These are phyloP conservation scores for Ariolimax columbianus DNA, from an alignment of 2,888 invertebrate species.

Conservation along the genomic window DNA sequence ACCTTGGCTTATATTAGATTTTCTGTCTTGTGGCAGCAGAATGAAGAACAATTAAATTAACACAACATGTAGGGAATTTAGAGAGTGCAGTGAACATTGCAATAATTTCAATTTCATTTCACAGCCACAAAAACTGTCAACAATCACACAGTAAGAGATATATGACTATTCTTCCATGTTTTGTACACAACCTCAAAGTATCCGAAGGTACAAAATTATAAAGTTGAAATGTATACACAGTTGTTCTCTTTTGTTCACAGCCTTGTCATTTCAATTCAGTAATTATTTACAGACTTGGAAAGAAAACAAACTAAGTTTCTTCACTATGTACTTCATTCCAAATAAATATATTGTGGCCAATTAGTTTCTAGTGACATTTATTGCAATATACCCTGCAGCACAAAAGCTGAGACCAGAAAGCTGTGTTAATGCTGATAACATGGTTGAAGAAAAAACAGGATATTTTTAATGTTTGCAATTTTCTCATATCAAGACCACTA, in stretches of 20 bases:
- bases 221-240: not conserved
- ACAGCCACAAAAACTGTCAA: too few relatives aligned
- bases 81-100: not conserved
- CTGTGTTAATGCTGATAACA: not conserved
- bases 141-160: not conserved
- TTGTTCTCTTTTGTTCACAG: not conserved
- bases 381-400: constrained; percentile 15
- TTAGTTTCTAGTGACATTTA: not conserved
- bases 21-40: not conserved
- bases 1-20: not conserved
- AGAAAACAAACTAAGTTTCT: not conserved
- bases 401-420: not conserved
- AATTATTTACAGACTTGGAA: not conserved
- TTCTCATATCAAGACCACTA: not conserved
- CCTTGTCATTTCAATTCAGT: not conserved
- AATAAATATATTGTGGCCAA: not conserved
- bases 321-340: not conserved
- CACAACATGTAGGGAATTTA: not conserved
- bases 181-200: not conserved
- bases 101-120: not conserved
- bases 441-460: not conserved
- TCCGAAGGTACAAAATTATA: not conserved
- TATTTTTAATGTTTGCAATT: not conserved
- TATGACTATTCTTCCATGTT: not conserved
- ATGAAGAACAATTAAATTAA: not conserved